These are phyloP conservation scores for Brienomyrus brachyistius DNA, from an alignment of 2,113 vertebrate species.

Conservation along the genomic window DNA sequence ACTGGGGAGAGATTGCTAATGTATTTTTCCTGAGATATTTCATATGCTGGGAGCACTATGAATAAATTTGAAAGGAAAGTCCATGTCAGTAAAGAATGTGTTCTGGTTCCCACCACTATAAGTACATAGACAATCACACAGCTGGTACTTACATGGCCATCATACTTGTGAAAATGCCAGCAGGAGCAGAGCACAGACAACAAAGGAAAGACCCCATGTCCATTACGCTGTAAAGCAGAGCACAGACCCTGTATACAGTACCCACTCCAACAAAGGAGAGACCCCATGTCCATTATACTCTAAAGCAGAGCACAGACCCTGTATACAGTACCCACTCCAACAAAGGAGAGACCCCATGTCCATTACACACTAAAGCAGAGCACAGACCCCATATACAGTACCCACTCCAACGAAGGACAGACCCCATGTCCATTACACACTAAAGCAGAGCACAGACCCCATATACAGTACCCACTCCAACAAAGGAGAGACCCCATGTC, in stretches of 20 bases:
- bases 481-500: not conserved
- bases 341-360: no score
- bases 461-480: not conserved
- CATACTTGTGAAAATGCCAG: not conserved
- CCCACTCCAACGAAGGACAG: not conserved
- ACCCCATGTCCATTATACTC: not conserved
- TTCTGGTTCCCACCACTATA: not conserved
- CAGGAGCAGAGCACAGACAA: not conserved
- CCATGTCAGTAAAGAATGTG: not conserved
- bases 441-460: not conserved
- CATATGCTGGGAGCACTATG: constrained; percentile 67
- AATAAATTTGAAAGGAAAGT: not conserved
- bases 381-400: no score
- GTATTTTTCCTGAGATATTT: constrained; percentile 75
- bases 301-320: not conserved
- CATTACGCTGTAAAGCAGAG: not conserved
- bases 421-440: not conserved
- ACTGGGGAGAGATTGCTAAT: constrained; percentile 85
- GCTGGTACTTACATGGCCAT: not conserved
- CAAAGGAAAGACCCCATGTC: not conserved
- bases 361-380: no score
- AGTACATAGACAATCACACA: not conserved
- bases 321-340: no score
- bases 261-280: not conserved
- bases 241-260: no score